Conservation (phyloP, 2,888 invertebrate species). For the Drosophila falleni region DNA sequence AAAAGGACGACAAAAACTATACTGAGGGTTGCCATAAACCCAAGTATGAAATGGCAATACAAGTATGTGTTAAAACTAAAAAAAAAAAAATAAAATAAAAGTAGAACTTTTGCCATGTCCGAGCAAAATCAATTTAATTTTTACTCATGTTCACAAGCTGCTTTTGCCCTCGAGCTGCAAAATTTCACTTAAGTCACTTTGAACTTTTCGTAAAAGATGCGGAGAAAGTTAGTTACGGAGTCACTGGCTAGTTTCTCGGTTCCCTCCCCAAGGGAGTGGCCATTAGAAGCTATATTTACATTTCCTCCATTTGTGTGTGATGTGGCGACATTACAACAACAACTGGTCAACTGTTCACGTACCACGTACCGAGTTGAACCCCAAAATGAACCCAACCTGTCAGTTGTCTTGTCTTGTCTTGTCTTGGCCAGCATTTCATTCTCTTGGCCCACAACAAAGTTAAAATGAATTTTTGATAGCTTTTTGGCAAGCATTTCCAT, state of each 20-base stretch:
- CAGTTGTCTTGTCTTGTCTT: slow-evolving; percentile 9
- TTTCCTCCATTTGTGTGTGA: slow-evolving; percentile 55
- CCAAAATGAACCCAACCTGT: slow-evolving; percentile 22
- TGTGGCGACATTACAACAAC: slow-evolving; percentile 50
- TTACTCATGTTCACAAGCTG: slow-evolving; percentile 60
- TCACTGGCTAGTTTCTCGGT: slow-evolving; percentile 54
- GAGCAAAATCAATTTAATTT: slow-evolving; percentile 77
- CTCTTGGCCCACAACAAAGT: slow-evolving; percentile 13
- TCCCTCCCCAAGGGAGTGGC: slow-evolving; percentile 46
- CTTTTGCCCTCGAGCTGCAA: slow-evolving; percentile 51
- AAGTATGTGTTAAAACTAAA: slow-evolving; percentile 34
- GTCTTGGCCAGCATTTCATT: slow-evolving; percentile 1
- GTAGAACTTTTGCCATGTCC: slow-evolving; percentile 63
- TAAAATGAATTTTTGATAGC: slow-evolving; percentile 47
- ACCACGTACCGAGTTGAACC: not conserved
- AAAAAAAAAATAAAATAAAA: slow-evolving; percentile 15
- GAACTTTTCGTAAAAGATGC: slow-evolving; percentile 65
- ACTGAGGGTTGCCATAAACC: slow-evolving; percentile 26
- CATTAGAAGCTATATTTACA: slow-evolving; percentile 76
- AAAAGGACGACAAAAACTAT: not conserved
- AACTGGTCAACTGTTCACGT: slow-evolving; percentile 14
- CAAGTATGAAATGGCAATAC: slow-evolving; percentile 44
- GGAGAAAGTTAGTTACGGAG: slow-evolving; percentile 59
- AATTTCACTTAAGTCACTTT: slow-evolving; percentile 79
- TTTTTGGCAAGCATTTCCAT: slow-evolving; percentile 33